phyloP scores from a whole-genome alignment of 2,113 vertebrate genomes.

The Reinhardtius hippoglossoides region DNA sequence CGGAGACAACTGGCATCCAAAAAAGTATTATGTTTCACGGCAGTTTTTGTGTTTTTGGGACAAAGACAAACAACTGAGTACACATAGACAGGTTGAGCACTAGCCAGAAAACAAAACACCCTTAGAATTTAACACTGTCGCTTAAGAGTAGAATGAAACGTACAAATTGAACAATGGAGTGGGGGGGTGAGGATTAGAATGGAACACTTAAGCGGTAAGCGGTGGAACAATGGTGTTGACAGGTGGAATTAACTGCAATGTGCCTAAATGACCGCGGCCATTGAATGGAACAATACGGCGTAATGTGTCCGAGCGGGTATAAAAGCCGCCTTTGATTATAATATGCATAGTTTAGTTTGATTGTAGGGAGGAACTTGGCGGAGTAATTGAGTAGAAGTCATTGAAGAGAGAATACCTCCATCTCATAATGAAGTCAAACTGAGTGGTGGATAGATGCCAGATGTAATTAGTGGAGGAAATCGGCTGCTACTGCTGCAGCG shows the following conservation, averaged over 20 bases:
- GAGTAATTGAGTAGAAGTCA: slow-evolving; percentile 78
- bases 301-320: slow-evolving; percentile 56
- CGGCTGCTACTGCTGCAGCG: slow-evolving; percentile 69
- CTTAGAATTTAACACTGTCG: slow-evolving; percentile 4
- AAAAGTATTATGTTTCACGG: not conserved
- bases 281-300: slow-evolving; percentile 58
- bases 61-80: slow-evolving; percentile 6
- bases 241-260: slow-evolving; percentile 47
- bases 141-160: slow-evolving; percentile 35
- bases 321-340: slow-evolving; percentile 64
- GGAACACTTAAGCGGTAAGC: slow-evolving; percentile 39
- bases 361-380: slow-evolving; percentile 66
- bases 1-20: slow-evolving; percentile 9
- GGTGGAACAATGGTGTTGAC: slow-evolving; percentile 51
- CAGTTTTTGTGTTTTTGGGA: not conserved
- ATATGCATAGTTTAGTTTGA: slow-evolving; percentile 70
- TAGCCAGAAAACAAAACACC: slow-evolving; percentile 14
- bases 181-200: slow-evolving; percentile 34
- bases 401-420: slow-evolving; percentile 77
- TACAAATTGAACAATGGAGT: slow-evolving; percentile 48
- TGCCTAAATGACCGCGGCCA: slow-evolving; percentile 43
- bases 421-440: slow-evolving; percentile 78
- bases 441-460: slow-evolving; percentile 78
- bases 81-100: slow-evolving; percentile 4
- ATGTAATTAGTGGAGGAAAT: slow-evolving; percentile 77